Conservation (phyloP, 2,888 invertebrate genomes). For the Ophion ventricosus region DNA sequence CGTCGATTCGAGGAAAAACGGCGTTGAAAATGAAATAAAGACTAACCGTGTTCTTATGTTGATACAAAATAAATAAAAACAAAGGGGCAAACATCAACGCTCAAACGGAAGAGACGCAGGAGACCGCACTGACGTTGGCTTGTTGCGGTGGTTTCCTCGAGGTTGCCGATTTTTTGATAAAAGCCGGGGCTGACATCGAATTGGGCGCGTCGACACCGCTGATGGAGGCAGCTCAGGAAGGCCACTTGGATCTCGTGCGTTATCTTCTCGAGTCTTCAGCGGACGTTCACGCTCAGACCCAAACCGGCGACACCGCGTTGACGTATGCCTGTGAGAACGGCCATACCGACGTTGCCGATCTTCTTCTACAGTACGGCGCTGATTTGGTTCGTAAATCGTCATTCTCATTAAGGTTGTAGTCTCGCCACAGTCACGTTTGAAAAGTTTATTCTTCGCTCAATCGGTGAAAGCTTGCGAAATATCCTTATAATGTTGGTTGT, state of each 20-base stretch:
- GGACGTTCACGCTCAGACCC: slow-evolving; percentile 96
- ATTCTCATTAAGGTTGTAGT: background rate
- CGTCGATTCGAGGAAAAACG: background rate
- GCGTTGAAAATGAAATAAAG: background rate
- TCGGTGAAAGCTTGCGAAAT: too few relatives aligned
- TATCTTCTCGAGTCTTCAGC: slow-evolving; percentile 93
- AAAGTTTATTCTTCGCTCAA: too few relatives aligned
- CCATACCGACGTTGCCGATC: slow-evolving; percentile 97
- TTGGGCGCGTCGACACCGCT: slow-evolving; percentile 97
- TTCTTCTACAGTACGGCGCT: slow-evolving; percentile 95
- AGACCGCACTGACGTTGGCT: slow-evolving; percentile 96
- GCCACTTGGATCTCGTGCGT: slow-evolving; percentile 96
- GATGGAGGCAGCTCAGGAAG: slow-evolving; percentile 99
- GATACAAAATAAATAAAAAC: slow-evolving; percentile 66
- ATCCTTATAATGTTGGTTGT: too few relatives aligned
- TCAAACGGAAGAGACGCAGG: slow-evolving; percentile 99
- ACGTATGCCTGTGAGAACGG: slow-evolving; percentile 99
- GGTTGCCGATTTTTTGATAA: slow-evolving; percentile 97
- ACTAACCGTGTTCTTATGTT: background rate
- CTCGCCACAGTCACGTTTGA: background rate
- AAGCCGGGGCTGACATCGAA: slow-evolving; percentile 97
- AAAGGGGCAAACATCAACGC: slow-evolving; percentile 97
- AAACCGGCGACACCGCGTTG: slow-evolving; percentile 97
- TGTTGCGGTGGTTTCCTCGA: slow-evolving; percentile 98
- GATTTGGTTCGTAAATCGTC: slow-evolving; percentile 86